Conservation (phyloP, 2,113 vertebrate species). For the Eonycteris spelaea region DNA sequence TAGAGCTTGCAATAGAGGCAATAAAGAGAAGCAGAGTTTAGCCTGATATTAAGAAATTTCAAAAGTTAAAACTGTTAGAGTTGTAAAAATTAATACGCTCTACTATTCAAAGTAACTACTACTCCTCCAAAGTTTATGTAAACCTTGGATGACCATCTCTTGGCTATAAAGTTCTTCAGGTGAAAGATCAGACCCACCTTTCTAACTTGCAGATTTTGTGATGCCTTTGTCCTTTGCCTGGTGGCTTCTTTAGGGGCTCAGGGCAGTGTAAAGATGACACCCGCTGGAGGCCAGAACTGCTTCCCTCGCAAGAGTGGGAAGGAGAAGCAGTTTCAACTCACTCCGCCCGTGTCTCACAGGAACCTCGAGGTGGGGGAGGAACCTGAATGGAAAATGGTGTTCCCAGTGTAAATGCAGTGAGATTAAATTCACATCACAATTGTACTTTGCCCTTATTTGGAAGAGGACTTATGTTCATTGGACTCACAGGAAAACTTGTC, state of each 20-base stretch:
- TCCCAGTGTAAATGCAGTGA: neutral
- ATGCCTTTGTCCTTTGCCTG: neutral
- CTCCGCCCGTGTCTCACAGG: neutral
- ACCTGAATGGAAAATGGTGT: neutral
- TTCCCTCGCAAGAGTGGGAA: neutral
- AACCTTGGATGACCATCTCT: neutral
- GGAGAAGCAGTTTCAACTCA: neutral
- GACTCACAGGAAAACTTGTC: neutral
- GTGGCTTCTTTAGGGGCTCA: neutral
- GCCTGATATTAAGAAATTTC: neutral
- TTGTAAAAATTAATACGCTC: neutral
- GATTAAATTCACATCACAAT: neutral
- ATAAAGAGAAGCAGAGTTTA: neutral
- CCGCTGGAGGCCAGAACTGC: neutral
- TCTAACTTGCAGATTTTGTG: neutral
- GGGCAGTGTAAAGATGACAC: neutral
- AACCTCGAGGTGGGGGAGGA: neutral
- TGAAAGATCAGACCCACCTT: neutral
- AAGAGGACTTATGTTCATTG: neutral
- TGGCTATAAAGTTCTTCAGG: neutral
- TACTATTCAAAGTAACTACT: neutral
- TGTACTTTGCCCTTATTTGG: neutral
- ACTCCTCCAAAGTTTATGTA: neutral
- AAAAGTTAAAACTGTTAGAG: neutral
- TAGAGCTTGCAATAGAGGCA: neutral